Evolutionary conservation across 92 coral and sea anemone species (phyloP).

Genomic region (Bergia puertoricense): DNA sequence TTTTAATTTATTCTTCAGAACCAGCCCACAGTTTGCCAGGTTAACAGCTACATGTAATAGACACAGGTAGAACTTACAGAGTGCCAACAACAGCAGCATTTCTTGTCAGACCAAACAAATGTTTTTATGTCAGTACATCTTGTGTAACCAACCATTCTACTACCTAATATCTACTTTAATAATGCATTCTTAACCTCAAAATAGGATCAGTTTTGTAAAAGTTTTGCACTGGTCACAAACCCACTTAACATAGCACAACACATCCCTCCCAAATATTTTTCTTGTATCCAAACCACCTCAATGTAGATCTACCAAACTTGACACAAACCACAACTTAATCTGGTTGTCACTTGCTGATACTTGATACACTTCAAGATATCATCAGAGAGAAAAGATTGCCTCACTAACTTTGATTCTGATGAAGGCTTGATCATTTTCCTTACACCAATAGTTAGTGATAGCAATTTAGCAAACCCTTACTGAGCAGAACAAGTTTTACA

Average conservation of each 20-base stretch:
- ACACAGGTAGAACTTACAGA: background rate
- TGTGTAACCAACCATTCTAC: background rate
- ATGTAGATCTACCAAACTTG: background rate
- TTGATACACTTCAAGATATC: constrained; percentile 11
- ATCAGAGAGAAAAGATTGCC: background rate
- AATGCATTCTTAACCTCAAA: background rate
- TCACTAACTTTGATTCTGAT: too few species aligned
- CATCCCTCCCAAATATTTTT: too few species aligned
- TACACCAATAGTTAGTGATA: too few species aligned
- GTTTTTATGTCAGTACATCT: background rate
- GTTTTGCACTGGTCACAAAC: too few species aligned
- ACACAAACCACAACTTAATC: background rate
- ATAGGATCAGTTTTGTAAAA: too few species aligned
- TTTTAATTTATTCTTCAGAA: background rate
- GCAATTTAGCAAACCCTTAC: too few species aligned
- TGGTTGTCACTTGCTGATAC: constrained; percentile 9
- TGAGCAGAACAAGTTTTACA: too few species aligned
- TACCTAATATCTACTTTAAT: too few species aligned
- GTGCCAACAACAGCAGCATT: background rate
- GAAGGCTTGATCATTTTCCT: too few species aligned
- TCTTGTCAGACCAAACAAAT: constrained; percentile 1
- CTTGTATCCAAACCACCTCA: too few species aligned
- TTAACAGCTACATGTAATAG: constrained; percentile 2
- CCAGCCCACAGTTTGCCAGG: background rate
- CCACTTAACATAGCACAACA: too few species aligned